These are phyloP conservation scores for Sternotherus odoratus DNA, from an alignment of 2,797 vertebrate genomes.

Conservation along the genomic window DNA sequence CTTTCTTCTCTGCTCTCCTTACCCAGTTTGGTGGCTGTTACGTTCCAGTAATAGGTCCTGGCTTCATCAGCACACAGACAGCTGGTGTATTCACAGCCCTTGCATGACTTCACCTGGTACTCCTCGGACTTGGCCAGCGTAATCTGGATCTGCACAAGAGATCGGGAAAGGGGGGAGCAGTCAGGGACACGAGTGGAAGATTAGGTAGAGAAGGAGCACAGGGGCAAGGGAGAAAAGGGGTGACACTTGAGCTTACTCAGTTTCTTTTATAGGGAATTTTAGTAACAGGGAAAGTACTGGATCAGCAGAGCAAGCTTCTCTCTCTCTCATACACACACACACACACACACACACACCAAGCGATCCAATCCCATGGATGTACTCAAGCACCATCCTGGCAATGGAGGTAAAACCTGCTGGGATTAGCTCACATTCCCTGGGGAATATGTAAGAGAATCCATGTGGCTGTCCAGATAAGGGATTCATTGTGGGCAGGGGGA, in stretches of 20 bases:
- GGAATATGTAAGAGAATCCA: background rate
- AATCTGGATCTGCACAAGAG: slow-evolving; percentile 71
- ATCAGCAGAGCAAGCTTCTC: background rate
- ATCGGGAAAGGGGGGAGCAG: background rate
- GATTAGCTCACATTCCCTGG: background rate
- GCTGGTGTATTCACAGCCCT: slow-evolving; percentile 67
- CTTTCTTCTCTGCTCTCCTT: background rate
- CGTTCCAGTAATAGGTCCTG: slow-evolving; percentile 81
- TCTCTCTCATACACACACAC: too few species aligned
- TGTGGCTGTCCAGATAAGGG: background rate
- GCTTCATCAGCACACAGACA: slow-evolving; percentile 83
- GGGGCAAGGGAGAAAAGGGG: background rate
- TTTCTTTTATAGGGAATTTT: background rate
- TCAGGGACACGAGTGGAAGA: background rate
- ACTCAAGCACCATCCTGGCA: background rate
- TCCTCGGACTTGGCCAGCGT: slow-evolving; percentile 71
- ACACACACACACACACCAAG: background rate
- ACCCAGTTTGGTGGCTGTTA: slow-evolving; percentile 77
- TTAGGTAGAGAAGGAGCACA: background rate
- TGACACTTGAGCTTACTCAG: background rate
- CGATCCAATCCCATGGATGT: background rate
- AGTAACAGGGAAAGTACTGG: background rate
- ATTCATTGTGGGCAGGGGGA: background rate
- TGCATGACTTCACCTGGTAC: slow-evolving; percentile 64
- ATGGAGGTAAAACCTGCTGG: background rate